Percentiles rank a stretch among this genome's conserved stretches.
phyloP scores from a whole-genome alignment of 2,888 invertebrate genomes.

The Himalopsyche tibetana region DNA sequence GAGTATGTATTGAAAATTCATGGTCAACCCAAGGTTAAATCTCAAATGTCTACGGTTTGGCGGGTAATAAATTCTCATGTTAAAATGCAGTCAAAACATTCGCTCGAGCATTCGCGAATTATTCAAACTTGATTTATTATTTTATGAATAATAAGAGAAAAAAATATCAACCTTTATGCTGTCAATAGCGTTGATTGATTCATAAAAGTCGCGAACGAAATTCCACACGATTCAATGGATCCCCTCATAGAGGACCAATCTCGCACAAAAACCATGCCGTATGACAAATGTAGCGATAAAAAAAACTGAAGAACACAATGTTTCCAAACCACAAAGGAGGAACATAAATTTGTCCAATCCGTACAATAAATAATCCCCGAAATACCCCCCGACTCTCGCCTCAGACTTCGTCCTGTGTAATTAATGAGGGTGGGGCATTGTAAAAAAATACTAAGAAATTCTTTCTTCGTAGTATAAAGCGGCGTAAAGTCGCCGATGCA shows the following conservation, averaged over 20 bases:
- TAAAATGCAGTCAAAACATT: constrained; percentile 31
- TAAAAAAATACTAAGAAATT: constrained; percentile 57
- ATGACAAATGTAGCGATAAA: constrained; percentile 60
- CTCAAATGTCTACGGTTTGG: background rate
- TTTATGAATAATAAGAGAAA: background rate
- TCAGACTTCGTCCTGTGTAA: constrained; percentile 46
- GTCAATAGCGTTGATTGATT: constrained; percentile 57
- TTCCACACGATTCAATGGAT: constrained; percentile 59
- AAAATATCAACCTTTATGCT: constrained; percentile 17
- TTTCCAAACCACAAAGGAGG: constrained; percentile 65
- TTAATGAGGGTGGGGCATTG: constrained; percentile 61
- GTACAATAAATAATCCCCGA: constrained; percentile 60
- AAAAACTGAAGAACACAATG: constrained; percentile 58
- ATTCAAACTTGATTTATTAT: constrained; percentile 9
- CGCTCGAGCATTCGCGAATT: background rate
- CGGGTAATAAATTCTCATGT: background rate
- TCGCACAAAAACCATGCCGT: constrained; percentile 54
- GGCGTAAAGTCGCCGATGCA: constrained; percentile 18
- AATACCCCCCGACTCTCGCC: background rate
- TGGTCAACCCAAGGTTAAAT: background rate
- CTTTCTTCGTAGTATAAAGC: constrained; percentile 46
- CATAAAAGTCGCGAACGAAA: constrained; percentile 53
- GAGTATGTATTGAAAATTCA: background rate
- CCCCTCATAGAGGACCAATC: constrained; percentile 59
- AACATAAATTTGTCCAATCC: constrained; percentile 67